Conservation (phyloP, 2,113 vertebrate species). For the Zosterops pallidus region DNA sequence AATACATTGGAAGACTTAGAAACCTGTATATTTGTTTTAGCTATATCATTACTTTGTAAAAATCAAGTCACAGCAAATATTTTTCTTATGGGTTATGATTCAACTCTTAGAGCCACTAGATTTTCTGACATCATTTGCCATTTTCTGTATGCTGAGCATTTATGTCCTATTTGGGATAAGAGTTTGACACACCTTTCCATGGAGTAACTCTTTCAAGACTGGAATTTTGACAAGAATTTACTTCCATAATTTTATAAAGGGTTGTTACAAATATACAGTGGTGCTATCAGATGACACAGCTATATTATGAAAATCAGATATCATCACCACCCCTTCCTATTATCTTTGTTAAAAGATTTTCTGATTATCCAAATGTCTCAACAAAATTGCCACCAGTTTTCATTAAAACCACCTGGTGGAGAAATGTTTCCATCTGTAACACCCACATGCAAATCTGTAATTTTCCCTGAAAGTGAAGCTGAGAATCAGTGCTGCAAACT, state of each 20-base stretch:
- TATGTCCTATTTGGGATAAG: neutral
- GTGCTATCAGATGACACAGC: neutral
- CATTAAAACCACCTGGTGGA: constrained; percentile 17
- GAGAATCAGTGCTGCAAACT: neutral
- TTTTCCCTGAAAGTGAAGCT: neutral
- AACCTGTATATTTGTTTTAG: neutral
- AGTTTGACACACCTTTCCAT: neutral
- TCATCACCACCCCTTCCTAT: neutral
- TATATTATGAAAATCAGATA: neutral
- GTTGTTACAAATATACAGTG: neutral
- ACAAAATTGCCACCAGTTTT: neutral
- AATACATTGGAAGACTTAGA: neutral
- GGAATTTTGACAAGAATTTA: neutral
- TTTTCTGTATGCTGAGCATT: neutral
- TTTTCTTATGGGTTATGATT: neutral
- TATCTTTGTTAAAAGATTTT: neutral
- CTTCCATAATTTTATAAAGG: neutral
- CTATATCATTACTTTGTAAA: neutral
- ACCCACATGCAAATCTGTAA: neutral
- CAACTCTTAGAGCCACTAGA: neutral
- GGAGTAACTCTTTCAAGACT: neutral
- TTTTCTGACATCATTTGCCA: neutral
- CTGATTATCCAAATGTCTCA: neutral
- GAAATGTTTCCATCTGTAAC: constrained; percentile 26
- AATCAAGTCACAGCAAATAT: neutral